These are phyloP conservation scores for Caenorhabditis elegans DNA, from an alignment of 1,140 invertebrate genomes.

Conservation along the genomic window WBcel235 BX284606.5:2862501-2863000, in stretches of 20 bases:
- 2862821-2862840: slow-evolving; percentile 1
- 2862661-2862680: background rate
- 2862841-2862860: background rate
- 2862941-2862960: too few species aligned
- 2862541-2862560: slow-evolving; percentile 15
- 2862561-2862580: slow-evolving; percentile 29
- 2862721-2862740: slow-evolving; percentile 12
- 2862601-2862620: slow-evolving; percentile 27
- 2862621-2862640: background rate
- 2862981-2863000: too few species aligned
- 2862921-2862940: too few species aligned
- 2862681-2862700: background rate
- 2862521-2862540: background rate
- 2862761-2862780: background rate
- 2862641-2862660: background rate
- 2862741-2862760: background rate
- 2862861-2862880: background rate
- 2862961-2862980: too few species aligned
- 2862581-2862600: slow-evolving; percentile 26
- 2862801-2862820: background rate
- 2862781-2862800: background rate
- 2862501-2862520: background rate
- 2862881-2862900: background rate
- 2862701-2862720: background rate
- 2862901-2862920: background rate